Evolutionary conservation across 2,888 invertebrate genomes (phyloP).

Genomic region (Catocala nupta): DNA sequence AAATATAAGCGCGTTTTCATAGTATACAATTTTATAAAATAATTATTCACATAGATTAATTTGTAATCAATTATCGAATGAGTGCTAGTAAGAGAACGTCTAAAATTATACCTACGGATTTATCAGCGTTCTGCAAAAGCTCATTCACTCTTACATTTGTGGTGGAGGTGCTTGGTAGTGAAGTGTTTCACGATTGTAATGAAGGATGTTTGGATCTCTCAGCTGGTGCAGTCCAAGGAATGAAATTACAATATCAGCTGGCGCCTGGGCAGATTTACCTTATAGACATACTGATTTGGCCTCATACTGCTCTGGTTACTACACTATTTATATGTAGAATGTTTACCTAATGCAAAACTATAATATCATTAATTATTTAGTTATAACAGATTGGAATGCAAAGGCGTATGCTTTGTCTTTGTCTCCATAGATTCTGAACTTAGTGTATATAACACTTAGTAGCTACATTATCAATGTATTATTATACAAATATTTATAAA

Average conservation of each 20-base stretch:
- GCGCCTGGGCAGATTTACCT: slow-evolving; percentile 71
- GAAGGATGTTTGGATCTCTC: slow-evolving; percentile 72
- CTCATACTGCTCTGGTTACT: slow-evolving; percentile 74
- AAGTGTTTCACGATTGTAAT: slow-evolving; percentile 72
- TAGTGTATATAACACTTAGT: no score
- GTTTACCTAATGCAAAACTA: no score
- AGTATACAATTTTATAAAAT: no score
- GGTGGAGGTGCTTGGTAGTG: slow-evolving; percentile 71
- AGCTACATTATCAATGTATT: no score
- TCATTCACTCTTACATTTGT: slow-evolving; percentile 72
- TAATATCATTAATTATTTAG: no score
- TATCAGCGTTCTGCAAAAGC: slow-evolving; percentile 36
- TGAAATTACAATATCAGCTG: slow-evolving; percentile 73
- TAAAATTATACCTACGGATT: background rate
- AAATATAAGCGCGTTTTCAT: no score
- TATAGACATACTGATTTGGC: slow-evolving; percentile 75
- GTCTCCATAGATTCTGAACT: no score
- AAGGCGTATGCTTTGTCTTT: no score
- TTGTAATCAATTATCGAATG: no score
- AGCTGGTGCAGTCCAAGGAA: slow-evolving; percentile 59
- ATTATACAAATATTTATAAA: no score
- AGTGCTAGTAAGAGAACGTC: background rate
- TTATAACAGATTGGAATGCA: no score
- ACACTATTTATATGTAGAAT: background rate
- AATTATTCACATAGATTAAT: no score